Conservation (phyloP, 2,113 vertebrate species). For the Toxostoma redivivum region DNA sequence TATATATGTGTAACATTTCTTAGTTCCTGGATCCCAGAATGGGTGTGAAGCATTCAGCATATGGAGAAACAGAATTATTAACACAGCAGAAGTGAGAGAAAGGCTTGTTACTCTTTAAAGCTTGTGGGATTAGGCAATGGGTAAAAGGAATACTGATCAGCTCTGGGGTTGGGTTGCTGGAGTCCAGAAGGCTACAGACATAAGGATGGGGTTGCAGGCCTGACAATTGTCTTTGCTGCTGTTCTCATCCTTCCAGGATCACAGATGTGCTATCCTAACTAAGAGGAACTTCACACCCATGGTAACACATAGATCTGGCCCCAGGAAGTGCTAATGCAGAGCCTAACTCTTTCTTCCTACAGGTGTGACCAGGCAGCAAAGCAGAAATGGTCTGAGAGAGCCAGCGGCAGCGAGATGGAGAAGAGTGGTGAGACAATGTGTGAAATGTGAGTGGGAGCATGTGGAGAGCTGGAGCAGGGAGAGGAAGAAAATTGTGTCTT, state of each 20-base stretch:
- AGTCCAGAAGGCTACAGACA: background rate
- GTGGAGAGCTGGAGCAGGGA: background rate
- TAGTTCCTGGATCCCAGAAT: background rate
- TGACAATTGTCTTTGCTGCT: background rate
- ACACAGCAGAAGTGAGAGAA: background rate
- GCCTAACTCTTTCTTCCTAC: background rate
- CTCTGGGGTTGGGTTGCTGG: background rate
- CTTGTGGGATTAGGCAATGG: background rate
- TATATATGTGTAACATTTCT: background rate
- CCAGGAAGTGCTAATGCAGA: background rate
- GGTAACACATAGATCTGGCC: background rate
- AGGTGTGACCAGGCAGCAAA: background rate
- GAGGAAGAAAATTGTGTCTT: background rate
- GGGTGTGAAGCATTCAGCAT: slow-evolving; percentile 34
- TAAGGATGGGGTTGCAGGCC: background rate
- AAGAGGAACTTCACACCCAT: background rate
- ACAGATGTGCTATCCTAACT: background rate
- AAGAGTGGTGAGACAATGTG: background rate
- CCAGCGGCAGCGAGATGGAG: background rate
- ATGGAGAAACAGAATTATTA: slow-evolving; percentile 49
- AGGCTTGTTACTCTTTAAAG: background rate
- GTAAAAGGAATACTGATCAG: background rate
- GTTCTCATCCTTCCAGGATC: background rate
- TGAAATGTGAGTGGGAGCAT: background rate
- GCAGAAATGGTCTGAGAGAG: background rate